Evolutionary conservation across 2,888 invertebrate species (phyloP), one percentile per base, ranked within the genome.

Genomic region (Heliconius sara): DNA sequence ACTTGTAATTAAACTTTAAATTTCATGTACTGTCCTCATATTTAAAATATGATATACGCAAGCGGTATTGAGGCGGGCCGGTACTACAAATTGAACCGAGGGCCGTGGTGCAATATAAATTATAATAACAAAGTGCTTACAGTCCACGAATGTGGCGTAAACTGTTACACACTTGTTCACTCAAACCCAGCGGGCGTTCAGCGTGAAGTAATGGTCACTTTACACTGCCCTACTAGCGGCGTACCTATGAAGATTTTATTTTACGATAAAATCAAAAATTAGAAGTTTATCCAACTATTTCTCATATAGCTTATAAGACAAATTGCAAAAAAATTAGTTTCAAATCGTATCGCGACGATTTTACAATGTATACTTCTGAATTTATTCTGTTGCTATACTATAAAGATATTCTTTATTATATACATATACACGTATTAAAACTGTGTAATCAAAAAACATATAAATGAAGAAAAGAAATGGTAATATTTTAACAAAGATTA

Each of bases 101-200:
- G 39, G 34, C 71, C 52, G 65, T 72, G 63, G 19, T 39, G 75
- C 27, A 75, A 65, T 12, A 68, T 67, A 67, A 66, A 78, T 78
- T 74, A 78, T 68, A 68, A 78, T 78, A 74, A 74, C 73, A 57
- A 73, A 67, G 30, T 47, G 67, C n/a, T 73, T 57, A n/a, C 52
- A 57, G 47, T 67, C n/a, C 34, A 67, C 67, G 63, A 68, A 57
- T 34, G 34, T 76, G 66, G 76, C 66, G 76, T 67, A 75, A 75
- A 75, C 43, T 75, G 22, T 75, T 75, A 75, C 75, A 75, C 75
- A 65, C 65, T 63, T 66, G 75, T 27, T 66, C 43, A 70, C 70
- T 25, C 13, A 68, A 43, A 65, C 39, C 19, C 75, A 43, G 60
- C 63, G 27, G 25, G 63, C 65, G 39, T 27, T 43, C 43, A 75